Base-by-base conservation (phyloP, 1,140 invertebrate species). In the Cataglyphis hispanica region DNA sequence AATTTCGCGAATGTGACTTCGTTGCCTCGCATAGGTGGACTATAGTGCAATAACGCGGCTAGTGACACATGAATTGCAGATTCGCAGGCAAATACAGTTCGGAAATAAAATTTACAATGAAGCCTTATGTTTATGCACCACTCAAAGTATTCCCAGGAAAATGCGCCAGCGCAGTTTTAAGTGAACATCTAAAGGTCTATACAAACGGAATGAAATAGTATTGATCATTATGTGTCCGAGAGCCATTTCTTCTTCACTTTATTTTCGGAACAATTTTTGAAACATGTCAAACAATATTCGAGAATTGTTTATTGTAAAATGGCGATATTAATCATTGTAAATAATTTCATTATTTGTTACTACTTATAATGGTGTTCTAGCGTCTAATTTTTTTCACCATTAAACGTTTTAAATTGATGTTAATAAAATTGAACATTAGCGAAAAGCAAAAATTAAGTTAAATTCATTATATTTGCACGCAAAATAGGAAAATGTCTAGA, bases 51-150 rank as follows among this genome's bases (percentile, higher is more conserved):
- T 64, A 63, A 64, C 58, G 43, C n/a, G 72, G 13, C 13, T 34
- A 25, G 72, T 74, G 72, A 84, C 58, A 34, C 46, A 77, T 76
- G 81, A 84, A 84, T 84, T 84, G 70, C 58, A 84, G 72, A 76
- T 84, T 19, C 60, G 61, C 27, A 27, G 13, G 31, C 10, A 40
- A 72, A 83, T 25, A 64, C 22, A 31, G 43, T 31, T 50, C 40
- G 22, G n/a, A 1, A 37, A 40, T 22, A 31, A 77, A 84, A 76
- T 84, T 84, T 77, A 84, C 58, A 34, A 27, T 37, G 66, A 10
- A 43, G 31, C 60, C 72, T 40, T 84, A 77, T 77, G 43, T 84
- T 84, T 84, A 76, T 61, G 67, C 80, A 84, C 56, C 31, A 27
- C 22, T 64, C 72, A 5, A 77, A 56, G 60, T 19, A 63, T 50